Evolutionary conservation across 2,888 invertebrate species (phyloP).

Genomic region (Linyphia triangularis): DNA sequence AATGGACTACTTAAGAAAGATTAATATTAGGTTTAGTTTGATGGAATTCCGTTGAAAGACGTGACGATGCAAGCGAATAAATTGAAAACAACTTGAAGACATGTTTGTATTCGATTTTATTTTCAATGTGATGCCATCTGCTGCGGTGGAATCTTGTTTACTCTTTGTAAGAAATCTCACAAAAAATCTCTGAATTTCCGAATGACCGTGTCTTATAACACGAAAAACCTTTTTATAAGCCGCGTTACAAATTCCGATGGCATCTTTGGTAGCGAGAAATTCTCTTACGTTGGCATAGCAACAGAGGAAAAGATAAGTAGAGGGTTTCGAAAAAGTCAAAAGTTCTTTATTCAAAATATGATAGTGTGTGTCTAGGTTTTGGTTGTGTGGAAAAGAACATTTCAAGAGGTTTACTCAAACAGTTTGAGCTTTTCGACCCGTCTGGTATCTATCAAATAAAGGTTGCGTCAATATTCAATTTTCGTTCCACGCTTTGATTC

Average conservation of each 20-base stretch:
- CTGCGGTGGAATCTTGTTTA: conserved; percentile 32
- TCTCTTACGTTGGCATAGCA: conserved; percentile 48
- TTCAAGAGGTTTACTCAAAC: conserved; percentile 56
- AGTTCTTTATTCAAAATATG: conserved; percentile 66
- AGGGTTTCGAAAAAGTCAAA: conserved; percentile 18
- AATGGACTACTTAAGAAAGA: too few species aligned
- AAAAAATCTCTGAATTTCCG: conserved; percentile 36
- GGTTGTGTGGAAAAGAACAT: conserved; percentile 25
- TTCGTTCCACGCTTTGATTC: conserved; percentile 7
- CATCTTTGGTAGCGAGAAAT: conserved; percentile 35
- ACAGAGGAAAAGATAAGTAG: conserved; percentile 42
- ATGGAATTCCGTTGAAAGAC: conserved; percentile 9
- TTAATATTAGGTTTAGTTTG: neutral
- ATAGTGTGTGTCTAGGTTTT: conserved; percentile 21
- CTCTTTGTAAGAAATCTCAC: conserved; percentile 19
- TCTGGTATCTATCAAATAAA: conserved; percentile 40
- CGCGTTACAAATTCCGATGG: conserved; percentile 58
- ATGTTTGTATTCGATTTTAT: conserved; percentile 26
- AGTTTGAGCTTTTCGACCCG: conserved; percentile 25
- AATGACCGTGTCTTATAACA: conserved; percentile 59
- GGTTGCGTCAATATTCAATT: conserved; percentile 47
- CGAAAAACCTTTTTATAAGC: conserved; percentile 62
- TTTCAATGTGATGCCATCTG: conserved; percentile 10
- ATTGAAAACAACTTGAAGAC: neutral
- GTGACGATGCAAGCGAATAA: conserved; percentile 27